Evolutionary conservation across 2,888 invertebrate species (phyloP).

Genomic region (Drosophila rellima): DNA sequence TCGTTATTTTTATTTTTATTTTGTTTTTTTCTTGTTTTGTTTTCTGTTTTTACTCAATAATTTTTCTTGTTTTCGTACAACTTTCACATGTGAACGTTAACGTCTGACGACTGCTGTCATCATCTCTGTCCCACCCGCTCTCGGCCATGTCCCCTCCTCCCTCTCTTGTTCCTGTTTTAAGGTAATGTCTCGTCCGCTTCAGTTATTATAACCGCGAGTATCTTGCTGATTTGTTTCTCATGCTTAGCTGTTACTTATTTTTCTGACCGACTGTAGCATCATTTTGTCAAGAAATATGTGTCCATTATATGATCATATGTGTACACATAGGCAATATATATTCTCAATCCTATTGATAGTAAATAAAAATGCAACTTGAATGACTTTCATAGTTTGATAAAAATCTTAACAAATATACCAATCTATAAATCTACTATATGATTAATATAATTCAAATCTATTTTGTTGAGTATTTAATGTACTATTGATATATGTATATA

Average conservation of each 20-base stretch:
- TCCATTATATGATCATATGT: neutral
- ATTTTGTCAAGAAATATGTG: neutral
- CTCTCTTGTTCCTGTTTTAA: slow-evolving; percentile 17
- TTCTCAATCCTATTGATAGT: no score
- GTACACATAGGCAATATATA: no score
- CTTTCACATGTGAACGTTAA: slow-evolving; percentile 72
- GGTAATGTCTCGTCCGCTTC: slow-evolving; percentile 55
- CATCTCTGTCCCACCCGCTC: slow-evolving; percentile 19
- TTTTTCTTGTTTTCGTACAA: slow-evolving; percentile 70
- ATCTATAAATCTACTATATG: no score
- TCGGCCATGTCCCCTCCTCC: slow-evolving; percentile 7
- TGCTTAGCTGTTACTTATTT: slow-evolving; percentile 9
- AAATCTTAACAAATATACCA: no score
- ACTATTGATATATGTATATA: no score
- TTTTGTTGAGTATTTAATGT: no score
- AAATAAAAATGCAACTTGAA: no score
- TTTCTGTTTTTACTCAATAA: slow-evolving; percentile 63
- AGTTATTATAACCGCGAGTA: slow-evolving; percentile 42
- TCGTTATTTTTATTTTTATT: slow-evolving; percentile 26
- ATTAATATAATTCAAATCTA: no score
- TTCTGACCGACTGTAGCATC: neutral
- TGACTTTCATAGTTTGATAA: no score
- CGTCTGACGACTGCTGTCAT: slow-evolving; percentile 59
- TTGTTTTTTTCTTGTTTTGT: slow-evolving; percentile 15
- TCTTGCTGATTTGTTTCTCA: slow-evolving; percentile 37